Evolutionary conservation across 2,797 vertebrate genomes (phyloP).

Genomic region (Molossus molossus): DNA sequence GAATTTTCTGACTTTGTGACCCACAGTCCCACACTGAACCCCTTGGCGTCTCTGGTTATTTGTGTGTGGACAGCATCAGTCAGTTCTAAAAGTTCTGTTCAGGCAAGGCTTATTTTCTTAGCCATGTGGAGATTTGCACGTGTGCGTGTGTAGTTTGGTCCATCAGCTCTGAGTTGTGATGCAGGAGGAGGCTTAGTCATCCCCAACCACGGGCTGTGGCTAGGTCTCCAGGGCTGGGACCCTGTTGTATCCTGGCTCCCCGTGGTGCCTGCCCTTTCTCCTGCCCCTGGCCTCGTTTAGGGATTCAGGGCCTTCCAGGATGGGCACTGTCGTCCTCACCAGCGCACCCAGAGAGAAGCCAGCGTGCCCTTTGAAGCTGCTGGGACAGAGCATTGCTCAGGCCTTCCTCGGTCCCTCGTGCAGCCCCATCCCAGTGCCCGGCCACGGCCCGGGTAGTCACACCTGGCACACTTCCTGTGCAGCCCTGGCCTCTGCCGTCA

Average conservation of each 20-base stretch:
- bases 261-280: background rate
- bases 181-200: background rate
- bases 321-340: background rate
- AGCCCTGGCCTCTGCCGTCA: background rate
- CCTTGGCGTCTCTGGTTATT: background rate
- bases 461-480: background rate
- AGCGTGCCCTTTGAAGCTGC: background rate
- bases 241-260: background rate
- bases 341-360: background rate
- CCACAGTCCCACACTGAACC: background rate
- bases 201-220: background rate
- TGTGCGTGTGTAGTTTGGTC: background rate
- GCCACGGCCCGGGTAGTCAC: background rate
- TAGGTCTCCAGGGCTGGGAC: background rate
- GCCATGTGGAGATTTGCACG: background rate
- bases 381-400: rapidly evolving
- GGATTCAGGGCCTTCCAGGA: background rate
- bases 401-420: background rate
- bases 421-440: background rate
- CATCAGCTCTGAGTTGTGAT: background rate
- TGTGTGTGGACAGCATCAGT: background rate
- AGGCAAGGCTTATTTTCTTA: background rate
- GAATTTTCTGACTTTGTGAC: background rate
- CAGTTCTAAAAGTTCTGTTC: background rate
- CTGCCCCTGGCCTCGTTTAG: background rate